These are phyloP conservation scores for Microcebus tavaratra DNA, from an alignment of 2,113 vertebrate species.

Conservation along the genomic window DNA sequence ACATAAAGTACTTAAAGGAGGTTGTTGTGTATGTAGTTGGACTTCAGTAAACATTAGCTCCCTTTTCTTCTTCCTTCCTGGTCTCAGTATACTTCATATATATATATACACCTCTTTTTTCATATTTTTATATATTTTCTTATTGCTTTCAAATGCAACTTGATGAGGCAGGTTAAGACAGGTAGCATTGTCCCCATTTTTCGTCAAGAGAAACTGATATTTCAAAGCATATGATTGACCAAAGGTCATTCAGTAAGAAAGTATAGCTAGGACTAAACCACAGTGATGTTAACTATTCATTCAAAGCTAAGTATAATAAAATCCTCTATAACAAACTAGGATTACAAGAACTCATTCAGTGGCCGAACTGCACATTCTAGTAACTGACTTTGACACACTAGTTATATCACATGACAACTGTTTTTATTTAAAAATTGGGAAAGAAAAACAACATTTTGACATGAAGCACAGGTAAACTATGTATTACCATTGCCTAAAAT, in stretches of 20 bases:
- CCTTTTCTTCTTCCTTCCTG: not conserved
- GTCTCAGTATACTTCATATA: not conserved
- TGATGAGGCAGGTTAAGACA: not conserved
- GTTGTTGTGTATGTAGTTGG: not conserved
- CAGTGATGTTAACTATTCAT: not conserved
- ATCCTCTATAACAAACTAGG: not conserved
- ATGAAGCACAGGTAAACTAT: constrained; percentile 8
- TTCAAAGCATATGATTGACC: not conserved
- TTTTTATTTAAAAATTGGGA: constrained; percentile 49
- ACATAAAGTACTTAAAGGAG: not conserved
- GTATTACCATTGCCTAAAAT: not conserved
- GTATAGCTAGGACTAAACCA: not conserved
- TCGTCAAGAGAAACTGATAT: constrained; percentile 39
- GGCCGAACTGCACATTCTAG: not conserved
- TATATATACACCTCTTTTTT: not conserved
- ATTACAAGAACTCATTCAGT: not conserved
- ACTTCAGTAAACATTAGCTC: not conserved
- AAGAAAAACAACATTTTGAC: constrained; percentile 8
- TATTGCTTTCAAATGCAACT: constrained; percentile 40
- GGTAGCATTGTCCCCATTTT: not conserved
- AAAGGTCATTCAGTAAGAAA: not conserved
- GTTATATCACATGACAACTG: not conserved
- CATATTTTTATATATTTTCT: not conserved
- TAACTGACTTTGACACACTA: not conserved
- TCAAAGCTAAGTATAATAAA: not conserved